These are phyloP conservation scores for Aromia moschata DNA, from an alignment of 2,888 invertebrate genomes.

Conservation along the genomic window DNA sequence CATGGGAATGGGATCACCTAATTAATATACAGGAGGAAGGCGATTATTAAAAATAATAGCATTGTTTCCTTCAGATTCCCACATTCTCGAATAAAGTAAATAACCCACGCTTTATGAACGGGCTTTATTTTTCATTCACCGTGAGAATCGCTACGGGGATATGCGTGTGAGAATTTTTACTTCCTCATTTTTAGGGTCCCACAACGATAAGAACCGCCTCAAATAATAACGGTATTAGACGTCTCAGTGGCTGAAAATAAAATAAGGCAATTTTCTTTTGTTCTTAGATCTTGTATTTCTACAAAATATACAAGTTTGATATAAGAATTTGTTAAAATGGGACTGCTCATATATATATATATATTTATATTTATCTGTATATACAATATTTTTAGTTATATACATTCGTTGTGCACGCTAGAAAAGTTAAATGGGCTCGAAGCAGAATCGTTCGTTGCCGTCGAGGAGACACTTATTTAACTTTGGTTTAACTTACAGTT, in stretches of 20 bases:
- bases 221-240: neutral
- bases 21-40: conserved; percentile 62
- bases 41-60: conserved; percentile 62
- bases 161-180: conserved; percentile 36
- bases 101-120: conserved; percentile 48
- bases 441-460: conserved; percentile 25
- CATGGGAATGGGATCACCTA: conserved; percentile 62
- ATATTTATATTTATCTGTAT: no score
- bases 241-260: conserved; percentile 12
- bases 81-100: conserved; percentile 55
- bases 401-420: conserved; percentile 33
- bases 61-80: conserved; percentile 59
- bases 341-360: conserved; percentile 35
- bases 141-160: conserved; percentile 46
- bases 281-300: conserved; percentile 45
- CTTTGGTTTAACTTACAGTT: conserved; percentile 40
- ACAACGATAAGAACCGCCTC: neutral
- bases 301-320: conserved; percentile 49
- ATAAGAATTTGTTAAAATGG: conserved; percentile 13
- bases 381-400: conserved; percentile 30
- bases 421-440: conserved; percentile 24
- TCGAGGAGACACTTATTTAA: conserved; percentile 26
- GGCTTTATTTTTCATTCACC: conserved; percentile 50
- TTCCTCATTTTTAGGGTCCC: conserved; percentile 34
- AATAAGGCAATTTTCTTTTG: conserved; percentile 19